phyloP scores from a whole-genome alignment of 2,113 vertebrate species.

The Centrocercus urophasianus region DNA sequence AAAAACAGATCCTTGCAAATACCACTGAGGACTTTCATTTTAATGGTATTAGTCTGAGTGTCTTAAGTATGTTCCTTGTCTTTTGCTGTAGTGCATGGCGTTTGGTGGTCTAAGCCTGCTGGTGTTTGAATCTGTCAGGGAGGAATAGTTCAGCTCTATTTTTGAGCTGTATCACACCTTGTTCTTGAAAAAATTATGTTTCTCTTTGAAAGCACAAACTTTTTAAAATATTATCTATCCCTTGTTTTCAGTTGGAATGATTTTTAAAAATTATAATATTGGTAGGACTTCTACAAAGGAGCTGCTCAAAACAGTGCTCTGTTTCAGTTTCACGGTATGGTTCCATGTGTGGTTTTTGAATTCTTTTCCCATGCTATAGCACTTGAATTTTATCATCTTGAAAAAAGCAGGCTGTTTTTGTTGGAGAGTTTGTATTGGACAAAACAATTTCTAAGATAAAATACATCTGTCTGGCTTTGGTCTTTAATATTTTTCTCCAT shows the following conservation, averaged over 20 bases:
- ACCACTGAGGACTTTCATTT: neutral
- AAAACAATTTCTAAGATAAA: neutral
- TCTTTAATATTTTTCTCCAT: neutral
- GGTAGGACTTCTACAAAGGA: neutral
- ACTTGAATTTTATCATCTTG: neutral
- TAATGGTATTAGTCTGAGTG: neutral
- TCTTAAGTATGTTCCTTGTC: neutral
- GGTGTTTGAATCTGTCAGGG: neutral
- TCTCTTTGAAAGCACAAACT: neutral
- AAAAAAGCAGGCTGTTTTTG: neutral
- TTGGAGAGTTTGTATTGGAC: neutral
- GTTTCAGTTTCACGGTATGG: neutral
- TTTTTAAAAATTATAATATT: neutral
- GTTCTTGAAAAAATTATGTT: neutral
- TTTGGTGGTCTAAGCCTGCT: neutral
- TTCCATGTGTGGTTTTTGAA: neutral
- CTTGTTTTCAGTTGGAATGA: neutral
- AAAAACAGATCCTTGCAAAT: conserved; percentile 12
- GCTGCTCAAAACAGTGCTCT: neutral
- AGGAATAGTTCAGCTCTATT: neutral
- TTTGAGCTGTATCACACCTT: neutral
- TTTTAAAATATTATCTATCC: neutral
- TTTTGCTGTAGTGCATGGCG: neutral
- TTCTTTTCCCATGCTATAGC: neutral
- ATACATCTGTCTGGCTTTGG: neutral